Evolutionary conservation across 2,888 invertebrate genomes (phyloP), one percentile per base, ranked within the genome.

Genomic region (Tinea pellionella): DNA sequence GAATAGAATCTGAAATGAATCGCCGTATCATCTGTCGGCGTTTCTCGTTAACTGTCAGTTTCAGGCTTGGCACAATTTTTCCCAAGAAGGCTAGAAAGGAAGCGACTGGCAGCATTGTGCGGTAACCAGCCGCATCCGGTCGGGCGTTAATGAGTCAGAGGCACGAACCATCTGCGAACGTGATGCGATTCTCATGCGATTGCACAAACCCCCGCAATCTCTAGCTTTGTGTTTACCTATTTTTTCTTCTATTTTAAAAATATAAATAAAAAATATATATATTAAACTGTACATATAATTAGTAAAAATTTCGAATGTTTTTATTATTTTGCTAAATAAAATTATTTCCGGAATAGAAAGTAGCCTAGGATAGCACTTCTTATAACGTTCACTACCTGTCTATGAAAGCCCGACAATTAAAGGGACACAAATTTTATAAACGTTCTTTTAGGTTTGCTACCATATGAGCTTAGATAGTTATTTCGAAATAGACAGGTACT

Each of bases 81-180:
- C 47, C 47, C 13, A 47, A 47, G 53, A 53, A 53, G 24, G 19
- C 19, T 19, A 67, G 68, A 67, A 67, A 69, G 69, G 76, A 76
- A 75, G 73, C 67, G 70, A 67, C 67, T 41, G 66, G 66, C 68
- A 71, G 73, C 68, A 78, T 80, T 81, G 78, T 80, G 74, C 69
- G 67, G 71, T 75, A 78, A 76, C 76, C 67, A 69, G 67, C 66
- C 66, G 67, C 66, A 71, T 77, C 78, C 57, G 57, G 32, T 12
- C 77, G 76, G 74, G 73, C 68, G 66, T 73, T 84, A 83, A 83
- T 81, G 83, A 83, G 80, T 69, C 66, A 66, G 68, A 67, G 74
- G 71, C 77, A 78, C 74, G 74, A 74, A 75, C 30, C 57, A 60
- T 60, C 65, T 61, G 62, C 64, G 62, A 64, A 64, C 68, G 61